Evolutionary conservation across 2,113 vertebrate genomes (phyloP).

Genomic region (Noctilio leporinus): DNA sequence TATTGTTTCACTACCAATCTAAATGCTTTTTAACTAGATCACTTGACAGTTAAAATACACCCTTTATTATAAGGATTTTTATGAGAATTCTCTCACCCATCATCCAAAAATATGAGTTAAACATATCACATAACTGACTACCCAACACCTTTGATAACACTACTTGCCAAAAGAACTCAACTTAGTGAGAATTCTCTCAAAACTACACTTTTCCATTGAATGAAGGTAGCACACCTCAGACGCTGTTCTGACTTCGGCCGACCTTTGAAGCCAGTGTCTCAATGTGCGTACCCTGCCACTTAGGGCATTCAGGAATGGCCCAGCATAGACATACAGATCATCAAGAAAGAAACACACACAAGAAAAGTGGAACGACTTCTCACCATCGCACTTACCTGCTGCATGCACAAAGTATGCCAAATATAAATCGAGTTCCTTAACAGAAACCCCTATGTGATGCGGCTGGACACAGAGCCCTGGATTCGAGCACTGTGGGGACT

Average conservation of each 20-base stretch:
- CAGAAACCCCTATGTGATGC: slow-evolving; percentile 98
- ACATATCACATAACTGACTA: background rate
- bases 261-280: background rate
- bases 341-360: slow-evolving; percentile 7
- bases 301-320: background rate
- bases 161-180: slow-evolving; percentile 27
- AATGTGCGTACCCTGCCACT: background rate
- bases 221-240: background rate
- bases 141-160: background rate
- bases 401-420: slow-evolving; percentile 99
- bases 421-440: slow-evolving; percentile 99
- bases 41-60: background rate
- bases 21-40: background rate
- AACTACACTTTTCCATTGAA: background rate
- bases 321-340: background rate
- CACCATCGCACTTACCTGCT: slow-evolving; percentile 87
- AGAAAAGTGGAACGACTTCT: slow-evolving; percentile 68
- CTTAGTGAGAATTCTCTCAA: background rate
- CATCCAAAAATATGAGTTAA: background rate
- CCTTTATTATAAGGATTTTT: background rate
- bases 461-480: slow-evolving; percentile 97
- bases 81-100: background rate
- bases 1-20: background rate
- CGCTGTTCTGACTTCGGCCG: background rate
- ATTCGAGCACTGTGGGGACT: slow-evolving; percentile 98